Evolutionary conservation across 1,140 invertebrate genomes (phyloP), one percentile per base, ranked within the genome.

Genomic region (Meloidogyne hapla): DNA sequence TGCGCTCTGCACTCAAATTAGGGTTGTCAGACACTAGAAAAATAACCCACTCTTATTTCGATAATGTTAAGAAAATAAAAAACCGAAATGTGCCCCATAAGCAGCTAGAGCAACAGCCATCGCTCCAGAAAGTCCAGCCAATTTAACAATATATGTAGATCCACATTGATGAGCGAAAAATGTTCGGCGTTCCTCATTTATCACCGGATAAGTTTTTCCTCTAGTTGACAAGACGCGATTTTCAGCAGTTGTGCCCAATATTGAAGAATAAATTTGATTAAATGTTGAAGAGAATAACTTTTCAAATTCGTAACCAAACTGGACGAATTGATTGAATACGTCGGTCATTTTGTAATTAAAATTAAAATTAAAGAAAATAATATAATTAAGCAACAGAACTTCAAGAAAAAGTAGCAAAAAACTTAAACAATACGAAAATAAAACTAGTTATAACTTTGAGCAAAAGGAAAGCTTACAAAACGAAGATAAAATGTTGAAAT

Each of bases 11-110:
- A n/a, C 33, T 68, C 9, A 72, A 62, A 62, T 61, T 66, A n/a
- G 56, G 69, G 68, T 69, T 68, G 42, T 33, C 42, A 9, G 18
- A 4, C 8, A 76, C 73, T 74, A 33, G 61, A 63, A 74, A 71
- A n/a, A 71, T 8, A 33, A 6, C 33, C 33, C 33, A 33, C 33
- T 8, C 33, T 33, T 33, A n/a, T n/a, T 33, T 8, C 8, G n/a
- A 72, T 4, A 38, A 23, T 21, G n/a, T 56, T 38, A n/a, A 5
- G n/a, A 56, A 56, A 56, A n/a, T n/a, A 64, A 61, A 12, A 63
- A 40, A 73, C 71, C 40, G n/a, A 73, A 73, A 63, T 73, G 71
- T 73, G 71, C 56, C 18, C 56, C 71, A 38, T 73, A 73, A 10
- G 71, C 71, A 8, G 48, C 56, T 13, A 73, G 25, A 28, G 71